Base-by-base conservation (phyloP, 2,113 vertebrate genomes). In the Scomber japonicus region DNA sequence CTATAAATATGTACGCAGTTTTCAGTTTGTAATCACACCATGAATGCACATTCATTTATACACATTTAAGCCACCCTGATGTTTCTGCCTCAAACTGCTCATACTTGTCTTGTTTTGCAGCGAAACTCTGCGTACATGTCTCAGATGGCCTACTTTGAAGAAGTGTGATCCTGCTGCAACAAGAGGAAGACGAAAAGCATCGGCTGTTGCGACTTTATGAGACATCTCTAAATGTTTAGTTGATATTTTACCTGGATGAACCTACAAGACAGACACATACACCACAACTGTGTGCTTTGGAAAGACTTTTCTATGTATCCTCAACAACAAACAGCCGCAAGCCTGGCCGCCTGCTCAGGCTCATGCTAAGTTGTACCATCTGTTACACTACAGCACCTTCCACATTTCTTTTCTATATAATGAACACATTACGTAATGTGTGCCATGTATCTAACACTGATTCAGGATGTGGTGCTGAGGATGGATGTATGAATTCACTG, bases 121-220 rank as follows among this genome's bases (percentile, higher is more conserved):
- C 89, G 95, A 59, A 96, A 96, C 87, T 95, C 95, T 10, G 94
- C 95, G 2, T 95, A 94, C 91, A 93, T 95, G 95, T 90, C 92
- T 89, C 95, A 95, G 88, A 95, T 95, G 95, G 91, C 93, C 68
- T 95, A 81, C 86, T 95, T 94, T 72, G 95, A 96, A 88, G 95
- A 96, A 82, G 95, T 96, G 84, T 96, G 93, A 96, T 72, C 14
- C 3, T 0, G 4, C 19, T 45, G 17, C 35, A 46, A 51, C 50
- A 46, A n/a, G 70, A 74, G 4, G 64, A 71, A 56, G 50, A 75
- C 16, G 55, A 71, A 72, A 68, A 67, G 21, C 73, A 14, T 27
- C 30, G 12, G 61, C 19, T 31, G 75, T 56, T 71, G 31, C n/a
- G 51, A 61, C 51, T 70, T 72, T 40, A 40, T 40, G 9, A 40